A percentile compares a stretch with the other conserved stretches of the same genome.
Evolutionary conservation across 1,140 invertebrate genomes (phyloP).

Genomic region (Ruditapes philippinarum): DNA sequence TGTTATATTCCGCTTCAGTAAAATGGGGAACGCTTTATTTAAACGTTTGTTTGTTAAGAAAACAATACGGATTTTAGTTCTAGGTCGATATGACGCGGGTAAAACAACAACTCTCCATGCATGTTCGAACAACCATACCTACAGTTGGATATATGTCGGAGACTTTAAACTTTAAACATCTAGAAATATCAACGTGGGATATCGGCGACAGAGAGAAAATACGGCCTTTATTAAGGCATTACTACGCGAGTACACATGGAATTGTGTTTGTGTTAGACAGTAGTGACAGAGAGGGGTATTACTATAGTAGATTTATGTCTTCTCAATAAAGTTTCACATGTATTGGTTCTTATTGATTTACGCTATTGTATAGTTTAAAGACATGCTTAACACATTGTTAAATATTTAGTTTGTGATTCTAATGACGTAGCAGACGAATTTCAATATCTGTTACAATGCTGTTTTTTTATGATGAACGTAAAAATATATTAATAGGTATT

Average conservation of each 20-base stretch:
- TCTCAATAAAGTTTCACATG: background rate
- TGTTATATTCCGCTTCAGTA: too few species aligned
- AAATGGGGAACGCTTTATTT: conserved; percentile 29
- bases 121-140: conserved; percentile 99
- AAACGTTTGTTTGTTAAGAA: background rate
- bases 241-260: conserved; percentile 93
- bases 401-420: too few species aligned
- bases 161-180: conserved; percentile 94
- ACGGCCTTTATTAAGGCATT: conserved; percentile 96
- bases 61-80: conserved; percentile 20
- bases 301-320: too few species aligned
- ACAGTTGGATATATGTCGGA: conserved; percentile 98
- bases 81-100: conserved; percentile 97
- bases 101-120: conserved; percentile 99
- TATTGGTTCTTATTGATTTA: too few species aligned
- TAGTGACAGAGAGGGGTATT: conserved; percentile 37
- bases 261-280: conserved; percentile 50
- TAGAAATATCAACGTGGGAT: conserved; percentile 94
- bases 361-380: too few species aligned
- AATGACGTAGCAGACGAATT: too few species aligned
- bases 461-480: too few species aligned
- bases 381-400: too few species aligned
- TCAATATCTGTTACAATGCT: too few species aligned
- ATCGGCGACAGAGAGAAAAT: conserved; percentile 97
- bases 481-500: too few species aligned